Base-by-base conservation (phyloP, 2,888 invertebrate species). In the Tipula confusa region DNA sequence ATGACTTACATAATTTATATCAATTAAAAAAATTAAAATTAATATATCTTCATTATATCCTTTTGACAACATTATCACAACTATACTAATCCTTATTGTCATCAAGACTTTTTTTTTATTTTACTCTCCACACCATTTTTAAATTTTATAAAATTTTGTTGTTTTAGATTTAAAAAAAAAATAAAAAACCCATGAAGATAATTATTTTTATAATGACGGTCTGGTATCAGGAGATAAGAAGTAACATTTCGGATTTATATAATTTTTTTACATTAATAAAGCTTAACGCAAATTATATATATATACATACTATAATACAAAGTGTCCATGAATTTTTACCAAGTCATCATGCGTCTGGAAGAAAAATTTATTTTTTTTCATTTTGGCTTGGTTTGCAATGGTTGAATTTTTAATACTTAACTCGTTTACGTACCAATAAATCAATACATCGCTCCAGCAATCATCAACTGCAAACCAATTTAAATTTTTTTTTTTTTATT, bases 201-300 rank as follows among this genome's bases (percentile, higher is more conserved):
- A 64, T 64, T 64, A 64, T 64, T 64, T 64, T 64, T 64, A 64
- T 64, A 64, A 64, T 64, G 64, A 64, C 64, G 64, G 64, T 64
- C 64, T 64, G 64, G 64, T 64, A 64, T 64, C 64, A 64, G 9
- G 24, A 64, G 64, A 64, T 64, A 64, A 64, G 64, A 64, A 64
- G 64, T 64, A 24, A 64, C 24, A 15, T 64, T 64, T 64, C 24
- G 64, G 64, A 64, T n/a, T n/a, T n/a, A n/a, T 13, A 38, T 24
- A 64, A 64, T 43, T 43, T 43, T 43, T 43, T 43, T 36, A 18
- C 64, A 64, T 64, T 64, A 64, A 64, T 64, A 24, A 64, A 64
- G 64, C 64, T 64, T 64, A 64, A 24, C 64, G 9, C 7, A 64
- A 64, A 24, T 64, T 24, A 5, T 24, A 64, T 24, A 64, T 24